Percentiles rank a stretch among this genome's conserved stretches.
Evolutionary conservation across 2,113 vertebrate genomes (phyloP).

Genomic region (Tragelaphus scriptus): DNA sequence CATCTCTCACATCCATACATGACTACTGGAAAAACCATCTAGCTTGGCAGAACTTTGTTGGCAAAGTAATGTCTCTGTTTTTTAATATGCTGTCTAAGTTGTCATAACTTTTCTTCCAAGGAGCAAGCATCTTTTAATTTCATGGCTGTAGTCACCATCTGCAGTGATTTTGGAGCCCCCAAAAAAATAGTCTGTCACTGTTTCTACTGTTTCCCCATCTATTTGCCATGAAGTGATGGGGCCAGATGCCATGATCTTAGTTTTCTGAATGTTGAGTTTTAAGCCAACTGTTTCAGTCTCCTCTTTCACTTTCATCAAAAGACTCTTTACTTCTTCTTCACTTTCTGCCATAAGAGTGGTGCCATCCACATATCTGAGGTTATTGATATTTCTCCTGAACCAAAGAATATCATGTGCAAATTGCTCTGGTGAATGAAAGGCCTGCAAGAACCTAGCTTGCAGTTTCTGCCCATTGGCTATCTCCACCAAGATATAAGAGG

Average conservation of each 20-base stretch:
- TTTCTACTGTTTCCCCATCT: background rate
- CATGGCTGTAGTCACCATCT: background rate
- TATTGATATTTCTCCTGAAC: background rate
- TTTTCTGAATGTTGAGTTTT: background rate
- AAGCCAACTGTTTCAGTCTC: background rate
- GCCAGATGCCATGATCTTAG: background rate
- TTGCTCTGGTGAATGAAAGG: background rate
- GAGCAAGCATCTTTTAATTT: background rate
- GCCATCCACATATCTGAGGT: background rate
- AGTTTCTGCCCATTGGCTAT: background rate
- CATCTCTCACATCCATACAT: background rate
- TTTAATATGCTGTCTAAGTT: background rate
- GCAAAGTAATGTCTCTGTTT: background rate
- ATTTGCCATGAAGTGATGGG: background rate
- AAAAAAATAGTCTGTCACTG: background rate
- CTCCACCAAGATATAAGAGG: background rate
- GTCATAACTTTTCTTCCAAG: background rate
- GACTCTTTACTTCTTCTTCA: background rate
- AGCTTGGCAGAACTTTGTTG: background rate
- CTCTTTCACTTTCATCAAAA: background rate
- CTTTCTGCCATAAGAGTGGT: background rate
- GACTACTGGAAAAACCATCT: background rate
- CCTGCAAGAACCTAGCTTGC: background rate
- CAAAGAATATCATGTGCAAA: background rate
- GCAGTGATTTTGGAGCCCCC: background rate